Conservation (phyloP, 2,888 invertebrate species). For the Baccha elongata region DNA sequence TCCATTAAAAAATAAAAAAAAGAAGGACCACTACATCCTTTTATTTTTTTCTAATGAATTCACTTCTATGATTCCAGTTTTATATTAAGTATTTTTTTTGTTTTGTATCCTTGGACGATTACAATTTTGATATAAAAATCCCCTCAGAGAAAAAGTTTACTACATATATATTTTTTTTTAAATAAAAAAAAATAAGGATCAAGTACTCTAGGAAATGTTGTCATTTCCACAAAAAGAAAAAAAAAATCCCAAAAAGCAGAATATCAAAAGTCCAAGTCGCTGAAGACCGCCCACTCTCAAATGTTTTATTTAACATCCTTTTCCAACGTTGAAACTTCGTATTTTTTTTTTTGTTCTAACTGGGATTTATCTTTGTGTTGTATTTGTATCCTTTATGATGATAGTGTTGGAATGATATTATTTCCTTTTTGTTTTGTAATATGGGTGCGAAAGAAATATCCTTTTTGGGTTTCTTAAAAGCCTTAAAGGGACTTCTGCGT, state of each 20-base stretch:
- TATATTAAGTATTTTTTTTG: background rate
- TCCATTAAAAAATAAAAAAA: background rate
- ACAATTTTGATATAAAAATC: conserved; percentile 44
- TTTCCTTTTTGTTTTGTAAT: conserved; percentile 49
- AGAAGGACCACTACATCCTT: background rate
- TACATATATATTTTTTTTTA: conserved; percentile 2
- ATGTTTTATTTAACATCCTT: conserved; percentile 66
- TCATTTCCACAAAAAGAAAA: conserved; percentile 29
- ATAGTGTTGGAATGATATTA: conserved; percentile 54
- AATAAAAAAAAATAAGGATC: conserved; percentile 32
- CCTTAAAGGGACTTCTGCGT: conserved; percentile 54
- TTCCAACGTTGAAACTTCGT: conserved; percentile 53
- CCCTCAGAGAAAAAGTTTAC: conserved; percentile 1
- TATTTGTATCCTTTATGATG: conserved; percentile 27
- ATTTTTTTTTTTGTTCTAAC: conserved; percentile 4
- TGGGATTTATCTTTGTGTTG: conserved; percentile 2
- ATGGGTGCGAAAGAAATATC: conserved; percentile 32
- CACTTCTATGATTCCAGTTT: conserved; percentile 47
- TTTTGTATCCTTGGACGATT: conserved; percentile 49
- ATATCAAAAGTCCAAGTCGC: conserved; percentile 41
- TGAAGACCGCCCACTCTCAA: background rate
- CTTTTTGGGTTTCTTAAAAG: conserved; percentile 43
- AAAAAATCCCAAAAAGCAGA: background rate
- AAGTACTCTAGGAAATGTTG: conserved; percentile 50
- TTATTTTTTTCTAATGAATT: conserved; percentile 44